phyloP scores from a whole-genome alignment of 1,140 invertebrate genomes.

The Nasonia giraulti region DNA sequence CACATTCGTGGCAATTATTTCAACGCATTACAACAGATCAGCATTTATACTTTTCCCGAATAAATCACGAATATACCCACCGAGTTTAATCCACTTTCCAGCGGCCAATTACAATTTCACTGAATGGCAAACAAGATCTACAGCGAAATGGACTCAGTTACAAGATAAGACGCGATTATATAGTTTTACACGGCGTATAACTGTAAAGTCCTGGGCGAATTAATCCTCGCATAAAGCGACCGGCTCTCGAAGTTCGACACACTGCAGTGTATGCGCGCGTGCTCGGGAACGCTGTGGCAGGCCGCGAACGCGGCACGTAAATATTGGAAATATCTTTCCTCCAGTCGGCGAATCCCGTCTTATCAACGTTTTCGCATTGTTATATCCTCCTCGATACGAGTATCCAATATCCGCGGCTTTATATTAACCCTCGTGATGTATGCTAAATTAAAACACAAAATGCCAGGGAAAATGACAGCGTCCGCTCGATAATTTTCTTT shows the following conservation, averaged over 20 bases:
- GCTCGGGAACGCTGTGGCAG: not conserved
- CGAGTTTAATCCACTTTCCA: no score
- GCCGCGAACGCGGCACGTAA: slow-evolving; percentile 1
- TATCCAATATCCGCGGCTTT: slow-evolving; percentile 62
- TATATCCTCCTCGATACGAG: slow-evolving; percentile 54
- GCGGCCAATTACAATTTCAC: no score
- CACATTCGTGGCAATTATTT: no score
- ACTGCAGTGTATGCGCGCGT: not conserved
- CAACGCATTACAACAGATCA: no score
- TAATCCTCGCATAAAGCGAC: slow-evolving; percentile 46
- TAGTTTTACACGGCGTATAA: slow-evolving; percentile 30
- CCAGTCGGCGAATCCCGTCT: slow-evolving; percentile 38
- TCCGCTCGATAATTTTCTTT: not conserved
- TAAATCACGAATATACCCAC: no score
- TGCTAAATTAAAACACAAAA: slow-evolving; percentile 45
- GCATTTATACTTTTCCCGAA: no score
- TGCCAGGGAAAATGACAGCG: not conserved
- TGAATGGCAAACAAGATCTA: not conserved
- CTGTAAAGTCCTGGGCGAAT: slow-evolving; percentile 51
- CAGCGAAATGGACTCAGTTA: not conserved
- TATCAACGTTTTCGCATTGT: slow-evolving; percentile 57
- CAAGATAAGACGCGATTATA: slow-evolving; percentile 29
- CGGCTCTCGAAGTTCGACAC: slow-evolving; percentile 47
- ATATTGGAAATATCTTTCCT: slow-evolving; percentile 48
- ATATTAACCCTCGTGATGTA: slow-evolving; percentile 61